Base-by-base conservation (phyloP, 1,140 invertebrate genomes). In the Sitophilus oryzae region DNA sequence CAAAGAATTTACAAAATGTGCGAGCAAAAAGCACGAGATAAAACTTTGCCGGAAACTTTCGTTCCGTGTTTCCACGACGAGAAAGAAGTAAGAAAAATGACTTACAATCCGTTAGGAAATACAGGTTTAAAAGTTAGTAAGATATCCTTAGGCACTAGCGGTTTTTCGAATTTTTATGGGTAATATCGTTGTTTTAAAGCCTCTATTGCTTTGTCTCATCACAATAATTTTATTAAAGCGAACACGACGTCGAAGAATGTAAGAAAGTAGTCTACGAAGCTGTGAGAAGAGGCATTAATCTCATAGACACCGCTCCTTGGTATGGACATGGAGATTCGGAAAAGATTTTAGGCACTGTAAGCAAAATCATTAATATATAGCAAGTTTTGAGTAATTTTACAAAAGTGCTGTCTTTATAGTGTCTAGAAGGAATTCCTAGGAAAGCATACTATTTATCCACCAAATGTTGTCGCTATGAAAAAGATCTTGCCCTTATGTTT, bases 271-370 rank as follows among this genome's bases (percentile, higher is more conserved):
- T 96, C 25, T 74, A 79, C 36, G 72, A 82, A 59, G 85, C 84
- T 4, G 70, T 96, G n/a, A 84, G 80, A 66, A 75, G 73, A 19
- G 93, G 93, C 1, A 79, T 96, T 14, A 96, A 96, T 75, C 93
- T 91, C 58, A 84, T 96, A 45, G 93, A 96, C 67, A 94, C 91
- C 0, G 86, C 85, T 1, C 90, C 91, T 0, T 95, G 84, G 81
- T 96, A 96, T 70, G 92, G 93, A 0, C 89, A 91, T 75, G 89
- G 92, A 2, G 78, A 74, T 30, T 85, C 88, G 0, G 92, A 96
- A 74, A 75, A 74, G 60, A 72, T 88, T 21, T 71, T 96, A 10
- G 94, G 93, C 60, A 85, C 89, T 77, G 89, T 91, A 42, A 43
- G 36, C 52, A n/a, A 23, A 11, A n/a, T 45, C 3, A 23, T 23